phyloP scores from a whole-genome alignment of 2,113 vertebrate species.

The Ancistrus triradiatus region DNA sequence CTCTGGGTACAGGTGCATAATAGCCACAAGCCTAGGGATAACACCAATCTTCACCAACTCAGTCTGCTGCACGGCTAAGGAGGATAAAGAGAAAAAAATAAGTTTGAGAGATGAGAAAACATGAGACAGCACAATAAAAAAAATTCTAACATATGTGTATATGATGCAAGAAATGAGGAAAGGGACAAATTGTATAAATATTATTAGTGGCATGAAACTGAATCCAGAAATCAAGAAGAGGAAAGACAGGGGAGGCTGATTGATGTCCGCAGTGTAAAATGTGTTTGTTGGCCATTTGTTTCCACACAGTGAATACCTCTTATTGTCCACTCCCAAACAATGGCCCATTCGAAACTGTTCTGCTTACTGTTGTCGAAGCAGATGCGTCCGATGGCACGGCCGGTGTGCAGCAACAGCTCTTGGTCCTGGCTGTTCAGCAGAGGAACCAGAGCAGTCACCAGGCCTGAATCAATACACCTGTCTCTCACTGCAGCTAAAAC shows the following conservation, averaged over 20 bases:
- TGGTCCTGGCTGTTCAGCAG: slow-evolving; percentile 73
- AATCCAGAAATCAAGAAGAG: neutral
- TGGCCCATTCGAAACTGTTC: slow-evolving; percentile 1
- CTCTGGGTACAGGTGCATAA: slow-evolving; percentile 74
- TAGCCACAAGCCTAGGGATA: slow-evolving; percentile 74
- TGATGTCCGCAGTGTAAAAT: neutral
- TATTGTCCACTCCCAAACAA: slow-evolving; percentile 9
- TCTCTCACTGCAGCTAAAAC: slow-evolving; percentile 72
- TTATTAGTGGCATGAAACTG: neutral
- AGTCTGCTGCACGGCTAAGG: slow-evolving; percentile 77
- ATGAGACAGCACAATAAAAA: neutral
- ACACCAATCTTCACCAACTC: slow-evolving; percentile 76
- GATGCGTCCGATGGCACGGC: slow-evolving; percentile 83
- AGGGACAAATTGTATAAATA: too few relatives aligned
- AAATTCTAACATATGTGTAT: neutral
- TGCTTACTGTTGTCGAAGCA: slow-evolving; percentile 82
- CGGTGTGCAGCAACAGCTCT: slow-evolving; percentile 78
- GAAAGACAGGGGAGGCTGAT: neutral
- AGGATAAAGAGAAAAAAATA: slow-evolving; percentile 3
- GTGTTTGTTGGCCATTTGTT: neutral
- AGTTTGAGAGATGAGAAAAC: neutral
- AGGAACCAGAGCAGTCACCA: slow-evolving; percentile 74
- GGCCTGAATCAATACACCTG: slow-evolving; percentile 73
- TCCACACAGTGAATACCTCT: slow-evolving; percentile 10
- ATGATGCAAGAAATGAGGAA: neutral